Evolutionary conservation across 1,140 invertebrate species (phyloP).

Genomic region (Pentalonia nigronervosa): DNA sequence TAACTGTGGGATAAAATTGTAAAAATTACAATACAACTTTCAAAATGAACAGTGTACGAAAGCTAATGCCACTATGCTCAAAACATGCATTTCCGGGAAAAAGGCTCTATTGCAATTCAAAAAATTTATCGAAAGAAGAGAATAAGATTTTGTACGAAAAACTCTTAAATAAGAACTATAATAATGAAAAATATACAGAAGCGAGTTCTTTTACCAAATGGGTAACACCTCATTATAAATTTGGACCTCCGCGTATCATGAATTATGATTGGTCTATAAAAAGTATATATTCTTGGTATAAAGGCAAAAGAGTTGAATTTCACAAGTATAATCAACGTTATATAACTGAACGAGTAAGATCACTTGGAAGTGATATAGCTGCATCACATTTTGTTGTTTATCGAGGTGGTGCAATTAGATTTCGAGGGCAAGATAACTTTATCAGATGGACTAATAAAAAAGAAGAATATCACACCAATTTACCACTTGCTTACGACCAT

Average conservation of each 20-base stretch:
- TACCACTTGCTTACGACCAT: constrained; percentile 69
- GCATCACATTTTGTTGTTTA: constrained; percentile 76
- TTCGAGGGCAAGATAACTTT: constrained; percentile 70
- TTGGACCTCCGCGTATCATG: constrained; percentile 20
- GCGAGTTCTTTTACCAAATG: not conserved
- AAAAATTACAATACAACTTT: not conserved
- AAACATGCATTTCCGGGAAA: not conserved
- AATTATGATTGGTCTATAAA: constrained; percentile 53
- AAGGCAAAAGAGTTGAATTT: not conserved
- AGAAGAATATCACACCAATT: constrained; percentile 63
- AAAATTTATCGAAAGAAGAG: constrained; percentile 11
- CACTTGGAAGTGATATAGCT: constrained; percentile 75
- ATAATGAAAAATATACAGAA: constrained; percentile 20
- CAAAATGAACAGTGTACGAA: constrained; percentile 44
- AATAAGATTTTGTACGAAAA: constrained; percentile 30
- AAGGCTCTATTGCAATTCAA: not conserved
- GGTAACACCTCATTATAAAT: constrained; percentile 18
- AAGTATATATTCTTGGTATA: not conserved
- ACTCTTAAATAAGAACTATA: not conserved
- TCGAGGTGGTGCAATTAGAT: constrained; percentile 75
- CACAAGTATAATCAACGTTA: constrained; percentile 59
- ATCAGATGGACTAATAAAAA: constrained; percentile 67
- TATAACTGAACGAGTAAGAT: constrained; percentile 58
- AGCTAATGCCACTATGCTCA: not conserved
- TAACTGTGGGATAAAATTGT: constrained; percentile 40